Evolutionary conservation across 2,888 invertebrate species (phyloP), one percentile per base, ranked within the genome.

Genomic region (Rhagonycha fulva): DNA sequence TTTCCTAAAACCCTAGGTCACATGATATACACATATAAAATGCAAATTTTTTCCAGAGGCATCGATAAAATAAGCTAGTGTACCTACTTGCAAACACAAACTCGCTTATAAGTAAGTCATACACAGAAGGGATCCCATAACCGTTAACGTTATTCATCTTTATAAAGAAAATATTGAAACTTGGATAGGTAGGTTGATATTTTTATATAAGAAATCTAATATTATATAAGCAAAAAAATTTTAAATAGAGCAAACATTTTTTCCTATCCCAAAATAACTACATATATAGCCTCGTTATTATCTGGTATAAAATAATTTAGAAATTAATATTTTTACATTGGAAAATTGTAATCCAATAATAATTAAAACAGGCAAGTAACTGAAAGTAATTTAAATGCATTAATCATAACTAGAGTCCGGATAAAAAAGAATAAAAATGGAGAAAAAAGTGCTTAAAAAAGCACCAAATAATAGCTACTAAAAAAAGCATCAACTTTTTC

Each of bases 11-110:
- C 68, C 71, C 69, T 73, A 76, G 74, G 71, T 74, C 78, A 73
- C 76, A 75, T 72, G 76, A 78, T 80, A 74, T 78, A 76, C 78
- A 78, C 78, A 71, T 71, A 78, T 78, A 78, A 80, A 80, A 78
- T 71, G 76, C 77, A 76, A 76, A 80, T 80, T 72, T 75, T 73
- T 80, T 77, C 80, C 80, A 63, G 63, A 70, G 77, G 80, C 72
- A 66, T 75, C 75, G 72, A 70, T 70, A 69, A 70, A 75, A 76
- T 76, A 74, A 76, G 73, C 74, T 74, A 72, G 68, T 73, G 74
- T 71, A 71, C 47, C 47, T 47, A 47, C 69, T 77, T 77, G 74
- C 66, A 77, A 77, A 77, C 70, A 74, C 74, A 76, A 74, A 71
- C 76, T 76, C 70, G 69, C 74, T 76, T 76, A 76, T 76, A 69